A percentile compares a stretch with the other conserved stretches of the same genome.
Conservation (phyloP, 2,797 vertebrate genomes). For the Antennarius maculatus region DNA sequence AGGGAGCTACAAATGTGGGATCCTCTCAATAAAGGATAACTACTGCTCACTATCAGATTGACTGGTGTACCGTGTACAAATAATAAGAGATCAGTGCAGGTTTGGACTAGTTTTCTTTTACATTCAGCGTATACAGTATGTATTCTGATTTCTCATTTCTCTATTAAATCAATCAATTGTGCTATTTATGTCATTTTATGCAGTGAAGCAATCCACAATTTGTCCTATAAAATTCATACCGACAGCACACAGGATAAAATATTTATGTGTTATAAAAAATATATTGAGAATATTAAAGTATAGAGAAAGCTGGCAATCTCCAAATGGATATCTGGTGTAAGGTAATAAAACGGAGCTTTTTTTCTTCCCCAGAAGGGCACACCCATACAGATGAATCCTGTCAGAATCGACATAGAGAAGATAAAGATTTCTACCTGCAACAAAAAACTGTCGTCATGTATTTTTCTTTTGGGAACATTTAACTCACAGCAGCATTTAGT, state of each 20-base stretch:
- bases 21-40: too few species aligned
- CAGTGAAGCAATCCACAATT: too few species aligned
- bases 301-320: neutral
- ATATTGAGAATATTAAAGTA: neutral
- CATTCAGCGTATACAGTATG: too few species aligned
- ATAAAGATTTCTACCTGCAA: neutral
- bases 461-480: conserved; percentile 3
- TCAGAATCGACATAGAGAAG: neutral
- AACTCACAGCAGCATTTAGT: neutral
- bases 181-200: too few species aligned
- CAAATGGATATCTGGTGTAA: too few species aligned
- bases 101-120: too few species aligned
- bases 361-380: too few species aligned
- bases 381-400: neutral
- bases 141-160: neutral
- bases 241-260: neutral
- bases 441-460: neutral
- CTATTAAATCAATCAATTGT: conserved; percentile 9
- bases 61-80: too few species aligned
- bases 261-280: neutral
- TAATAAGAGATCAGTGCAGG: too few species aligned
- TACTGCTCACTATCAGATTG: too few species aligned
- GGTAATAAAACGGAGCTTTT: too few species aligned
- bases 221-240: neutral
- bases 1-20: too few species aligned